Evolutionary conservation across 2,888 invertebrate species (phyloP), one percentile per base, ranked within the genome.

Genomic region (Steinernema hermaphroditum): DNA sequence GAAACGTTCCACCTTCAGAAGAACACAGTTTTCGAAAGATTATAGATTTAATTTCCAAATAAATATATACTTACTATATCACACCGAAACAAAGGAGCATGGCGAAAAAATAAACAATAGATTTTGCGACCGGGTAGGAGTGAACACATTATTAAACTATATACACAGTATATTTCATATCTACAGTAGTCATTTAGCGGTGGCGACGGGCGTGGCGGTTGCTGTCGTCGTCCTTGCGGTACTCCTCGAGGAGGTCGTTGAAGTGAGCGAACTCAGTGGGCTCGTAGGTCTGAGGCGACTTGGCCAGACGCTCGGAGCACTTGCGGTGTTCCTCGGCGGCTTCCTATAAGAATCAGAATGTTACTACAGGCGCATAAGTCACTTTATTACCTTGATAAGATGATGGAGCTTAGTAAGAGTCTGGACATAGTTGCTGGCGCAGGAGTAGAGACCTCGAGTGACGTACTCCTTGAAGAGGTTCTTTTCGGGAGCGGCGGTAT

Each of bases 381-480:
- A 37, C 34, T 22, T 9, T n/a, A 8, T 44, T 62, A 74, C 74
- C 74, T 74, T 74, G 22, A 74, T 74, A n/a, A 74, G 44, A 4
- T 44, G 29, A 29, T 74, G 76, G 8, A 74, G 74, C 37, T 74
- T 74, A 2, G 54, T 49, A 27, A 74, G 69, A 2, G 74, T 74
- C 22, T 29, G 37, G 19, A 74, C 71, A 44, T 74, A 70, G 34
- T 74, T 46, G 27, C 70, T 32, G 2, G 76, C 54, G 69, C 74
- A 74, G 12, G 32, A 24, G 62, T 69, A 75, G 43, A 74, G 46
- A 14, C 73, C 73, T 43, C 74, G 24, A 2, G 54, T 69, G n/a
- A 74, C 19, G 49, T 74, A 74, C 24, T 74, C 74, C 37, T 70
- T 73, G 50, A 74, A 70, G 41, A 75, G 74, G 69, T 74, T 54